Conservation (phyloP, 2,797 vertebrate species). For the Poecilia velifera region DNA sequence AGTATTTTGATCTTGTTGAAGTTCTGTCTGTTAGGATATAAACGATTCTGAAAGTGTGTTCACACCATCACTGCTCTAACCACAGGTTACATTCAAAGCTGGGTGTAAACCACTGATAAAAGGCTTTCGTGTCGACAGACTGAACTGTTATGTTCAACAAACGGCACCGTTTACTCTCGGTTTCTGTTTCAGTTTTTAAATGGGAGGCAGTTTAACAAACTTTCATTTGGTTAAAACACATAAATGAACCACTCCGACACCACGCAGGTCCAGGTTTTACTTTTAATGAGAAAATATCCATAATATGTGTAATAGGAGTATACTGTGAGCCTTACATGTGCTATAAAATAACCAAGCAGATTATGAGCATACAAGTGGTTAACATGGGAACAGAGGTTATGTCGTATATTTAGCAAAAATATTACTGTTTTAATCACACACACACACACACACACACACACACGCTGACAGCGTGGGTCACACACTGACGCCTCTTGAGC, state of each 20-base stretch:
- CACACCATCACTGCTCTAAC: background rate
- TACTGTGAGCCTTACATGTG: conserved; percentile 89
- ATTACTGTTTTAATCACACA: conserved; percentile 62
- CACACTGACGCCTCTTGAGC: conserved; percentile 14
- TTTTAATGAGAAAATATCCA: conserved; percentile 99
- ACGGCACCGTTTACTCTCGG: background rate
- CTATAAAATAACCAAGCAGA: conserved; percentile 90
- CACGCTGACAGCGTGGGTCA: conserved; percentile 55
- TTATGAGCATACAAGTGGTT: conserved; percentile 91
- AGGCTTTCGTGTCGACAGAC: background rate
- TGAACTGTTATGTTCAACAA: background rate
- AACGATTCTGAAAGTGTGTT: background rate
- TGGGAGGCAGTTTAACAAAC: background rate
- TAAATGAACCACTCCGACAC: conserved; percentile 42
- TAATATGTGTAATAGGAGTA: conserved; percentile 86
- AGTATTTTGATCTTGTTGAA: background rate
- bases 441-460: conserved; percentile 47
- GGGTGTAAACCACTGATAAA: background rate
- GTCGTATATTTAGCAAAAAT: conserved; percentile 51
- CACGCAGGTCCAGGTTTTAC: conserved; percentile 73
- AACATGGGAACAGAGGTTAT: conserved; percentile 86
- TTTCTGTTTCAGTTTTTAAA: background rate
- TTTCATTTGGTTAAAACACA: background rate
- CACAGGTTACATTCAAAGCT: conserved; percentile 8
- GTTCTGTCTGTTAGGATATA: background rate